A percentile compares a stretch with the other conserved stretches of the same genome.
Evolutionary conservation across 2,113 vertebrate species (phyloP).

Genomic region (Acinonyx jubatus): DNA sequence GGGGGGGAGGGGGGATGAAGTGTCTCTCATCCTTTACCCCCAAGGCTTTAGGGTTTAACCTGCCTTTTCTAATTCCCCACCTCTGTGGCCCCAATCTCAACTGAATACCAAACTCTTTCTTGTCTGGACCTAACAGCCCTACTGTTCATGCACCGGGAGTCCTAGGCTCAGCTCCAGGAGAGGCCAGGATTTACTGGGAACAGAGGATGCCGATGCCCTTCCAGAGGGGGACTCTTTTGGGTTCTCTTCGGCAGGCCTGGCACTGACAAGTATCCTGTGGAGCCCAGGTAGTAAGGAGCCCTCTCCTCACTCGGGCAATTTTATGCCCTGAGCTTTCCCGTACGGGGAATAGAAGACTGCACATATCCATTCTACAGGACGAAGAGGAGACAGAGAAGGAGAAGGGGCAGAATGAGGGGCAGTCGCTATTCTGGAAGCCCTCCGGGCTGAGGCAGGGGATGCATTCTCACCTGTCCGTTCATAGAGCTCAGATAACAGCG

Average conservation of each 20-base stretch:
- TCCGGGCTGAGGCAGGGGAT: background rate
- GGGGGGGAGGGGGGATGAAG: rapidly evolving
- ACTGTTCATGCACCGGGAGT: rapidly evolving
- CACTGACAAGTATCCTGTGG: background rate
- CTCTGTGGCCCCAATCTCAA: background rate
- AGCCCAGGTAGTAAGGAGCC: background rate
- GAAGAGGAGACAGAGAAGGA: background rate
- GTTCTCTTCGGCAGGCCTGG: background rate
- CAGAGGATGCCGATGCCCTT: rapidly evolving
- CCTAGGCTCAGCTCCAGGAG: background rate
- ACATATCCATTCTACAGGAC: background rate
- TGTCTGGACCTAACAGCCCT: background rate
- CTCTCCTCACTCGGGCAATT: background rate
- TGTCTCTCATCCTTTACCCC: background rate
- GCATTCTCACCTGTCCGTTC: slow-evolving; percentile 91
- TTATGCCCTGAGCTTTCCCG: background rate
- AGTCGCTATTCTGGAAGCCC: background rate
- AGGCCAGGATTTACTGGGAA: background rate
- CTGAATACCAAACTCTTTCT: background rate
- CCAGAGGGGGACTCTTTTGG: background rate
- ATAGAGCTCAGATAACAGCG: slow-evolving; percentile 92
- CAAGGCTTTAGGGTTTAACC: background rate
- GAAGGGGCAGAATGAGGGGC: background rate
- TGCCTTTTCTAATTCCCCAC: background rate
- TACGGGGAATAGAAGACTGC: background rate